Evolutionary conservation across 2,888 invertebrate species (phyloP).

Genomic region (Thereva unica): DNA sequence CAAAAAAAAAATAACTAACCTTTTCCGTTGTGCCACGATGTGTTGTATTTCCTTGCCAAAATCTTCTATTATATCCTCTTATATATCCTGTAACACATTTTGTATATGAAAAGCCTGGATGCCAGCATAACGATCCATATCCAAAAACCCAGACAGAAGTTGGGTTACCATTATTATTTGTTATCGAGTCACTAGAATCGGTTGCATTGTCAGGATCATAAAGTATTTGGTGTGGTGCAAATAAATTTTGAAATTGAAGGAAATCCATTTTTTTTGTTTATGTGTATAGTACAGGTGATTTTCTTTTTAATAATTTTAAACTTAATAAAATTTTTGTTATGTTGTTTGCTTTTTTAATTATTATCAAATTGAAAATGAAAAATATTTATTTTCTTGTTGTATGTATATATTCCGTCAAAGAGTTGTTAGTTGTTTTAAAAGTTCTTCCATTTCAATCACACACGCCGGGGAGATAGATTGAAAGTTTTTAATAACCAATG

Average conservation of each 20-base stretch:
- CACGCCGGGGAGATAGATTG: too few species aligned
- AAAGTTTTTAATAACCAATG: too few species aligned
- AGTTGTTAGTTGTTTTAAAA: too few species aligned
- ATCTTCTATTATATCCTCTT: slow-evolving; percentile 76
- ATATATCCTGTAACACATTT: slow-evolving; percentile 78
- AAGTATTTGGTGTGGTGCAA: slow-evolving; percentile 9
- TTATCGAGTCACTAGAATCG: not conserved
- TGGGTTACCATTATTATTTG: slow-evolving; percentile 44
- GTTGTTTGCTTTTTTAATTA: too few species aligned
- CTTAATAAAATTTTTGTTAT: too few species aligned
- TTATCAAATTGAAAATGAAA: too few species aligned
- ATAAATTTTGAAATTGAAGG: slow-evolving; percentile 19
- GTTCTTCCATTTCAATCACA: too few species aligned
- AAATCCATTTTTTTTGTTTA: slow-evolving; percentile 31
- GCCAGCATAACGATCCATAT: slow-evolving; percentile 94
- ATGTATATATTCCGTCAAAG: too few species aligned
- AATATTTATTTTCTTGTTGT: too few species aligned
- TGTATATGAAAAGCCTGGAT: slow-evolving; percentile 86
- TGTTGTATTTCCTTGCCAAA: slow-evolving; percentile 90
- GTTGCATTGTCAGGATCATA: slow-evolving; percentile 11
- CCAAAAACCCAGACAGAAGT: slow-evolving; percentile 85
- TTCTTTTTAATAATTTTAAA: not conserved
- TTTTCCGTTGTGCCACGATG: slow-evolving; percentile 76
- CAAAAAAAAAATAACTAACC: slow-evolving; percentile 61
- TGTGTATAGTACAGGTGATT: not conserved